phyloP scores from a whole-genome alignment of 1,140 invertebrate genomes.

The Metopolophium dirhodum region DNA sequence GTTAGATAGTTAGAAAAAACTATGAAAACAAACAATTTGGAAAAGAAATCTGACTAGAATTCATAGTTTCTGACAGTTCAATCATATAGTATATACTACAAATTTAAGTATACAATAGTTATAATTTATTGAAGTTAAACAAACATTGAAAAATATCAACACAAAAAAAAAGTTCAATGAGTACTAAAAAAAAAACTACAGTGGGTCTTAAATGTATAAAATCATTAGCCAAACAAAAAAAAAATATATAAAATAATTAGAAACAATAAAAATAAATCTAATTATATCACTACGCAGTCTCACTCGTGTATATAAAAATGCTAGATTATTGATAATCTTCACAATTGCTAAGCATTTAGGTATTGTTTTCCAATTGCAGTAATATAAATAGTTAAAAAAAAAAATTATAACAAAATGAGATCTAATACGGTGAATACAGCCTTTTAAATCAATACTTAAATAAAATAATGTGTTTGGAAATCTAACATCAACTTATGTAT shows the following conservation, averaged over 20 bases:
- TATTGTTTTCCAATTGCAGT: slow-evolving; percentile 39
- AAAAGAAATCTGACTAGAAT: background rate
- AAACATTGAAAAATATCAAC: slow-evolving; percentile 50
- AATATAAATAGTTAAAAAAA: slow-evolving; percentile 46
- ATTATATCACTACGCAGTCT: slow-evolving; percentile 50
- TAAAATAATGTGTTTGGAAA: slow-evolving; percentile 6
- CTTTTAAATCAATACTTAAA: slow-evolving; percentile 50
- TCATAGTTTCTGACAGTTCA: too few relatives aligned
- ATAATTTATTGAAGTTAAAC: slow-evolving; percentile 47
- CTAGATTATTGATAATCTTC: slow-evolving; percentile 43
- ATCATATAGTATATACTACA: background rate
- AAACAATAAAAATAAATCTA: slow-evolving; percentile 29
- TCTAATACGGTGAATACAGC: slow-evolving; percentile 50
- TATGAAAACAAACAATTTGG: background rate
- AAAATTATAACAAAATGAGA: slow-evolving; percentile 44
- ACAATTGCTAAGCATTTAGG: slow-evolving; percentile 14
- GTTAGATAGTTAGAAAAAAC: background rate
- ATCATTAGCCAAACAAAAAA: slow-evolving; percentile 35
- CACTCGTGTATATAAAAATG: slow-evolving; percentile 52
- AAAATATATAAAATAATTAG: background rate
- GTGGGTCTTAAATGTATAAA: slow-evolving; percentile 31
- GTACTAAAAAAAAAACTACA: background rate
- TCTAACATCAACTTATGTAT: background rate
- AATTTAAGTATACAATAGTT: slow-evolving; percentile 26
- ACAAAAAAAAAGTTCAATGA: slow-evolving; percentile 43